Evolutionary conservation across 1,140 invertebrate genomes (phyloP), one percentile per base, ranked within the genome.

Genomic region (Drosophila ficusphila): DNA sequence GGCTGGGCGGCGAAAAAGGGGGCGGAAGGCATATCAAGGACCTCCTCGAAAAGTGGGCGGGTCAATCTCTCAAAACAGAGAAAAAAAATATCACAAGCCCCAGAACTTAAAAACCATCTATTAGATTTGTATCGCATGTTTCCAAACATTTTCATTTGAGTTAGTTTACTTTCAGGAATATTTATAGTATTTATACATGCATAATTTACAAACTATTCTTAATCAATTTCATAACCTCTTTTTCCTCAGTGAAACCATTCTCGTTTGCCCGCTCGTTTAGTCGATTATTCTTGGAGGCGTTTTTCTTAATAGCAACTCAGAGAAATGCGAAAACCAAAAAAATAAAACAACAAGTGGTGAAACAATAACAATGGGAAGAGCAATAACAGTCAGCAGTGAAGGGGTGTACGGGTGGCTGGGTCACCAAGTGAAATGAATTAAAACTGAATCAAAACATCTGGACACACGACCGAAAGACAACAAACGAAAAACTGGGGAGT

Each of bases 391-490:
- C 64, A 58, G 27, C 4, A 29, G 29, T 67, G 14, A 70, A 48
- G 57, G 58, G 58, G 58, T 41, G 58, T 34, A 41, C 19, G 62
- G 36, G 21, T 65, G 33, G 41, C 41, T 29, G 69, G 54, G 79
- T 57, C 76, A 54, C 60, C 71, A 60, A 77, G 62, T 86, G 81
- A 86, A 86, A 86, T 86, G 81, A 86, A 86, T 86, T 86, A 86
- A 86, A 86, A 86, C 68, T 86, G 82, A 86, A 86, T 86, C 81
- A 86, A 86, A 86, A 86, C 82, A 86, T 86, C 81, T 86, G 81
- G 81, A 86, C 73, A 78, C 54, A 86, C 58, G 58, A 86, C 81
- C 61, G 47, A 56, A 57, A 82, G 73, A 82, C 78, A 81, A 82
- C 73, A 73, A 51, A 68, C n/a, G 29, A 53, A 53, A 58, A 62